Percentiles rank a stretch among this genome's conserved stretches.
Evolutionary conservation across 1,140 invertebrate species (phyloP).

Genomic region (Achatina immaculata): DNA sequence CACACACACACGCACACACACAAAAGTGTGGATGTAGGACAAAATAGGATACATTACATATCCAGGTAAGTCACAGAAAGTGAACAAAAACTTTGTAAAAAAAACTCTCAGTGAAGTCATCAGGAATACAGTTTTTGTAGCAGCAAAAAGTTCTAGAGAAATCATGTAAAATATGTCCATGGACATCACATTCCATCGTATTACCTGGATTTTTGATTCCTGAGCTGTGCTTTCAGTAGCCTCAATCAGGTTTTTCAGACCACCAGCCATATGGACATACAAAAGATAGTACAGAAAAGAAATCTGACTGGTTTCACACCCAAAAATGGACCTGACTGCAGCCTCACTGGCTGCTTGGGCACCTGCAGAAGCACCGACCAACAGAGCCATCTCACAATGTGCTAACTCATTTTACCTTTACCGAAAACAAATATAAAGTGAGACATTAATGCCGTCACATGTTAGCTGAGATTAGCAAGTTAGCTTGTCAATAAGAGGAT

Average conservation of each 20-base stretch:
- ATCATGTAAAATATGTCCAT: neutral
- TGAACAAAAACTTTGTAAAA: too few relatives aligned
- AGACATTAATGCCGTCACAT: neutral
- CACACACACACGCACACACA: too few relatives aligned
- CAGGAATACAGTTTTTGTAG: neutral
- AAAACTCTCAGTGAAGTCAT: too few relatives aligned
- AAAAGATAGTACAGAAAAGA: conserved; percentile 69
- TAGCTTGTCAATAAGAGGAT: too few relatives aligned
- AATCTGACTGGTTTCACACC: conserved; percentile 67
- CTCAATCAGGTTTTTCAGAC: conserved; percentile 63
- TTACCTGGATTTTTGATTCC: conserved; percentile 64
- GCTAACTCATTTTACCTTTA: neutral
- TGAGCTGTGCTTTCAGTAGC: conserved; percentile 67
- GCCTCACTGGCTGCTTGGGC: conserved; percentile 58
- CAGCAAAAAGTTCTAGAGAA: neutral
- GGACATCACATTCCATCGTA: neutral
- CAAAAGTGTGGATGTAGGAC: too few relatives aligned
- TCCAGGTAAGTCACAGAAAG: too few relatives aligned
- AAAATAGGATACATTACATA: too few relatives aligned
- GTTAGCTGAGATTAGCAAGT: too few relatives aligned
- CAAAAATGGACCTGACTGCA: conserved; percentile 60
- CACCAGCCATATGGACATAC: conserved; percentile 68
- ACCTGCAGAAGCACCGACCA: conserved; percentile 49
- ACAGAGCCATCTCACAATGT: neutral
- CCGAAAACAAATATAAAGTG: neutral